Conservation (phyloP, 2,113 vertebrate genomes). For the Stomatorhinus ivindoensis region DNA sequence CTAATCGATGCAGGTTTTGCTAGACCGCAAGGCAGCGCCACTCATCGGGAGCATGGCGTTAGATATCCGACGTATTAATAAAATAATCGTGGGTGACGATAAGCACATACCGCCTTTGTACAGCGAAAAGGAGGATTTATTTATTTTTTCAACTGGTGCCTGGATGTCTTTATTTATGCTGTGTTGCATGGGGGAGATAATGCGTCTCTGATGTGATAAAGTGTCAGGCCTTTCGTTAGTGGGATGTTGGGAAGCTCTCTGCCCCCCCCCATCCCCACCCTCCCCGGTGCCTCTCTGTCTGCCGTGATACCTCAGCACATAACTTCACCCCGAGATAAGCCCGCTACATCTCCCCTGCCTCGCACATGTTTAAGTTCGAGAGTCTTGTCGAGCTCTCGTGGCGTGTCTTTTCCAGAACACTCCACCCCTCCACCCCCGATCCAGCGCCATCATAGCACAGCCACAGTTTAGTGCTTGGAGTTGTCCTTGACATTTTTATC, state of each 20-base stretch:
- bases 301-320: slow-evolving; percentile 91
- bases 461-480: slow-evolving; percentile 77
- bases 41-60: neutral
- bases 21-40: neutral
- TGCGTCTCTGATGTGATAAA: slow-evolving; percentile 88
- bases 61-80: slow-evolving; percentile 3
- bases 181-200: slow-evolving; percentile 58
- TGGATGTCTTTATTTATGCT: slow-evolving; percentile 83
- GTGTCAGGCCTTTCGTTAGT: slow-evolving; percentile 73
- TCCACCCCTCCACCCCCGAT: neutral
- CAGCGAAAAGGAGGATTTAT: neutral
- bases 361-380: slow-evolving; percentile 74
- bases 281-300: slow-evolving; percentile 92
- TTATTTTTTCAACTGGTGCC: slow-evolving; percentile 77
- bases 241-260: slow-evolving; percentile 52
- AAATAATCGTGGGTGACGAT: slow-evolving; percentile 9
- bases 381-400: slow-evolving; percentile 65
- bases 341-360: slow-evolving; percentile 61
- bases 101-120: slow-evolving; percentile 18
- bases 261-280: slow-evolving; percentile 39
- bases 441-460: slow-evolving; percentile 52
- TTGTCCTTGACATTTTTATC: slow-evolving; percentile 97
- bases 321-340: slow-evolving; percentile 93
- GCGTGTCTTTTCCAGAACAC: slow-evolving; percentile 72
- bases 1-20: neutral